A percentile compares a stretch with the other conserved stretches of the same genome.
Conservation (phyloP, 2,888 invertebrate genomes). For the Strigamia maritima region DNA sequence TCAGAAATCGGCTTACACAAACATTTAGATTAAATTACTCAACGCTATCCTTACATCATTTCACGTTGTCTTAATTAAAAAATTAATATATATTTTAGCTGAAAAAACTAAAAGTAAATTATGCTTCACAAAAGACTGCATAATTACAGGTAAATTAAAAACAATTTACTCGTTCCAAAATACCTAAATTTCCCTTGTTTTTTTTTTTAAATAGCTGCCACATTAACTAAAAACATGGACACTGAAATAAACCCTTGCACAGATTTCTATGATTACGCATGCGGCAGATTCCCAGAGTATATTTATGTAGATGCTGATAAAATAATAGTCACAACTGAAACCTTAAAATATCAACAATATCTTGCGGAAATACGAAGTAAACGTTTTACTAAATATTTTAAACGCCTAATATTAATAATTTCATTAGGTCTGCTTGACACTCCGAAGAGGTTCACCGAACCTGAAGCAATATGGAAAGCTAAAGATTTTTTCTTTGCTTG, state of each 20-base stretch:
- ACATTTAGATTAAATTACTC: too few species aligned
- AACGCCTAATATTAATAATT: background rate
- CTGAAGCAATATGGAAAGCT: constrained; percentile 3
- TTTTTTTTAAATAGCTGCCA: background rate
- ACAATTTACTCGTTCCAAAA: background rate
- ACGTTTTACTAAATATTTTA: too few species aligned
- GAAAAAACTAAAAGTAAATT: background rate
- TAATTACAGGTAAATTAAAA: constrained; percentile 2
- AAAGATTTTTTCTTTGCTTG: constrained; percentile 26
- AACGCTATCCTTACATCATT: background rate
- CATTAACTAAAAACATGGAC: background rate
- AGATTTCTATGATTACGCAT: background rate
- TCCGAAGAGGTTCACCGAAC: background rate
- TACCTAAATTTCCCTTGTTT: background rate
- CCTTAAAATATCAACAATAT: background rate
- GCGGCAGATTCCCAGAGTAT: background rate
- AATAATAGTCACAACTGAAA: background rate
- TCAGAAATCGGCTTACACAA: too few species aligned
- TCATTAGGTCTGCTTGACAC: background rate
- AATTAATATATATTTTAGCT: background rate
- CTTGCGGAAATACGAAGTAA: background rate
- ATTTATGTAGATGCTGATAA: background rate
- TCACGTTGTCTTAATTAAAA: too few species aligned
- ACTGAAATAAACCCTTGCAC: background rate
- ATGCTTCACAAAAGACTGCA: constrained; percentile 15